A percentile compares a stretch with the other conserved stretches of the same genome.
These are phyloP conservation scores for Scaptomyza pallida DNA, from an alignment of 1,140 invertebrate species.

Conservation along the genomic window DNA sequence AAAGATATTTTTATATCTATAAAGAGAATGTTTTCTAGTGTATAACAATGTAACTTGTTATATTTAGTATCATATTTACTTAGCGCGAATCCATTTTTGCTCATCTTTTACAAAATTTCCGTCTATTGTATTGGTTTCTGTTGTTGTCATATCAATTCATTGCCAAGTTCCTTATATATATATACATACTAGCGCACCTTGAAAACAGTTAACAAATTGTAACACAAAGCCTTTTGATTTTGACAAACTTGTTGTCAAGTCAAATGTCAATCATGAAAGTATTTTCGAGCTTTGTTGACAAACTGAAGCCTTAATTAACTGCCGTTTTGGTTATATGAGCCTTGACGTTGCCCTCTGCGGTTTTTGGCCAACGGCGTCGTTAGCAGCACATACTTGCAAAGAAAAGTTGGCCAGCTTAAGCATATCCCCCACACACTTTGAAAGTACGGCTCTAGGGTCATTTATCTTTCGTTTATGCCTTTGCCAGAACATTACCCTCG, in stretches of 20 bases:
- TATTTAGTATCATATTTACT: constrained; percentile 1
- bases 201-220: not conserved
- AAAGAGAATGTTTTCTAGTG: not conserved
- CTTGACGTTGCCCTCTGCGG: constrained; percentile 19
- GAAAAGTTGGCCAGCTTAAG: constrained; percentile 34
- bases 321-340: constrained; percentile 36
- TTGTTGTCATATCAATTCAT: constrained; percentile 3
- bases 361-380: constrained; percentile 37
- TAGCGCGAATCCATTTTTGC: constrained; percentile 1
- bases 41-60: not conserved
- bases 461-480: constrained; percentile 53
- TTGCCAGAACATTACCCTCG: constrained; percentile 33
- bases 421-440: constrained; percentile 7
- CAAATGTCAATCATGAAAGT: not conserved
- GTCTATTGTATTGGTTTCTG: not conserved
- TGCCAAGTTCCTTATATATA: constrained; percentile 8
- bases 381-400: constrained; percentile 10
- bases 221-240: not conserved
- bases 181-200: not conserved
- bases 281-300: constrained; percentile 6
- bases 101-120: not conserved
- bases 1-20: not conserved
- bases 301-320: constrained; percentile 60
- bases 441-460: constrained; percentile 18
- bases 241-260: not conserved